Base-by-base conservation (phyloP, 1,140 invertebrate genomes). In the Thrips palmi region DNA sequence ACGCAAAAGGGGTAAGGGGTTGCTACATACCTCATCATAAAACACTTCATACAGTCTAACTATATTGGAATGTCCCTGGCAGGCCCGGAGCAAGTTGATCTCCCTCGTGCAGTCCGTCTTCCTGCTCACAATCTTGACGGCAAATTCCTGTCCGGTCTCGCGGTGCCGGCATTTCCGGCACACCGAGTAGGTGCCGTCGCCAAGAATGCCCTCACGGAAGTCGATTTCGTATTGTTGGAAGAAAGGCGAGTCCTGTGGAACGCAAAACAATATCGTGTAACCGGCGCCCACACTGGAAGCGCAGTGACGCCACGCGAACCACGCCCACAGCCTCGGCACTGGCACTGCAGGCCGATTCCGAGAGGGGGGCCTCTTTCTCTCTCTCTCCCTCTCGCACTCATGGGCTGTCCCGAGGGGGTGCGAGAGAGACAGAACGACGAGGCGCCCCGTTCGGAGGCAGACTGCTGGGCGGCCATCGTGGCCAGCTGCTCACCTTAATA, bases 41-140 rank as follows among this genome's bases (percentile, higher is more conserved):
- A 75, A 71, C 2, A 88, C 76, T 48, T 92, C 78, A 48, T 81
- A 62, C 31, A 96, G 56, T 35, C 71, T 69, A 11, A 97, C 88
- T 48, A 97, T 79, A 52, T 89, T 89, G 2, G 71, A 69, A 56
- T 93, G 88, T 33, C 78, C 81, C 53, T 82, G 85, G 55, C 84
- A 93, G 36, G 64, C 64, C 46, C 73, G 70, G 36, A 92, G 60
- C 25, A 92, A 53, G 45, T 71, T 70, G 1, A 87, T 70, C 57
- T 94, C 88, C 31, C 74, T 65, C 2, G 63, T 66, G 20, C 76
- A 74, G 47, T 88, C 78, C 32, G 80, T 66, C 21, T 72, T 65
- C n/a, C 77, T 64, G 45, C 72, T 80, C 6, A 93, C 68, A 43
- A 94, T 92, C 65, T 94, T 94, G 1, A 93, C 88, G 8, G 88